phyloP scores from a whole-genome alignment of 2,888 invertebrate genomes.

The Muschampia staudingeri region DNA sequence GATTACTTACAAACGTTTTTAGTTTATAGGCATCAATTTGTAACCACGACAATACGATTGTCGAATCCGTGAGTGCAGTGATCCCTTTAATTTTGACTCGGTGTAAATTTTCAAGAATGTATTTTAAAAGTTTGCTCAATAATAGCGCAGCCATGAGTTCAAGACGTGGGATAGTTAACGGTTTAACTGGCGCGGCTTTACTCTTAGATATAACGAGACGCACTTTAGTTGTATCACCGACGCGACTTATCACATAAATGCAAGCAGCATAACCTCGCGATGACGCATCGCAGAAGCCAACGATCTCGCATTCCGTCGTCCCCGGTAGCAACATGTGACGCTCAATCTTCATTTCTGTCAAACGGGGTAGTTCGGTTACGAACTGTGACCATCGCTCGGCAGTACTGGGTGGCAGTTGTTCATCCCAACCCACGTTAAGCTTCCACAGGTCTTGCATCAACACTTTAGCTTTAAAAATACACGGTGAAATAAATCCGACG shows the following conservation, averaged over 20 bases:
- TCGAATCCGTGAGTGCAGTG: not conserved
- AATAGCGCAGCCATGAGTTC: not conserved
- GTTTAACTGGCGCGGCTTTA: not conserved
- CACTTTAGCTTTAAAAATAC: not conserved
- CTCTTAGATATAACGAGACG: not conserved
- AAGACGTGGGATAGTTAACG: not conserved
- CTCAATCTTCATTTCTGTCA: not conserved
- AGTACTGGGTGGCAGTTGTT: not conserved
- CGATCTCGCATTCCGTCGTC: not conserved
- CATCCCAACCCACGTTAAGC: not conserved
- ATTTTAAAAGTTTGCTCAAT: not conserved
- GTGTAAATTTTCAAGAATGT: not conserved
- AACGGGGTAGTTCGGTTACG: not conserved
- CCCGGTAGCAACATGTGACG: slow-evolving; percentile 1
- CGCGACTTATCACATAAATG: not conserved
- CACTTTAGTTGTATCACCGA: not conserved
- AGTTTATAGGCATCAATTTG: not conserved
- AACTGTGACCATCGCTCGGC: not conserved
- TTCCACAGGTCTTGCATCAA: slow-evolving; percentile 18
- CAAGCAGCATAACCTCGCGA: slow-evolving; percentile 5
- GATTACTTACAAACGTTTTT: not conserved
- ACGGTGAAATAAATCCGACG: not conserved
- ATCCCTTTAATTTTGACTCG: not conserved
- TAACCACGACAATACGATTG: not conserved
- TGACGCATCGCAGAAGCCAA: slow-evolving; percentile 14